A percentile compares a stretch with the other conserved stretches of the same genome.
phyloP scores from a whole-genome alignment of 2,888 invertebrate genomes.

The Pristionchus mayeri region DNA sequence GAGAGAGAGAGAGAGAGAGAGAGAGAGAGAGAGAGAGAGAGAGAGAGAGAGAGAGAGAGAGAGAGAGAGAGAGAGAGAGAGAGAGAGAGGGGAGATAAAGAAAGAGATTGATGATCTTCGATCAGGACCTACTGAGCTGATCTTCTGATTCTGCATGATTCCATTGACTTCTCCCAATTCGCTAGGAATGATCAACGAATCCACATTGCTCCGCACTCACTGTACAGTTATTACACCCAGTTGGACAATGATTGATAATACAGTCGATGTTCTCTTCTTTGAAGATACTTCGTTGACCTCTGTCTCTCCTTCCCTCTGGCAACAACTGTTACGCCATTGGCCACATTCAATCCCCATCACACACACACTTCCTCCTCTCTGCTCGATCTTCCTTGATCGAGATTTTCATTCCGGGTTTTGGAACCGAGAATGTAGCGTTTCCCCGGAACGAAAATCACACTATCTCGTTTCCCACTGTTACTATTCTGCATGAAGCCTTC shows the following conservation, averaged over 20 bases:
- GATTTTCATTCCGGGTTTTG: not conserved
- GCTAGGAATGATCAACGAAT: not conserved
- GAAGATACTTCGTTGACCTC: not conserved
- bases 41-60: not conserved
- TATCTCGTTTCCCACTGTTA: not conserved
- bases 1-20: not conserved
- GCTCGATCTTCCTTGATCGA: not conserved
- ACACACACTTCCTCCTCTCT: conserved; percentile 20
- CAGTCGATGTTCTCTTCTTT: not conserved
- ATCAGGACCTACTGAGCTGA: no score
- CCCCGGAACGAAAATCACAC: not conserved
- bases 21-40: not conserved
- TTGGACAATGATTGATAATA: not conserved
- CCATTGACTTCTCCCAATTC: not conserved
- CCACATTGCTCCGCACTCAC: not conserved
- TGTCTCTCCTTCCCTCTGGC: not conserved
- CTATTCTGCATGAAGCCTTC: not conserved
- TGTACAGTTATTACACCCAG: not conserved
- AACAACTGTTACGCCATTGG: conserved; percentile 17
- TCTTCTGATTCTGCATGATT: no score
- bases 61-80: not conserved
- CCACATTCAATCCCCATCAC: no score
- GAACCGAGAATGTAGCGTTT: not conserved
- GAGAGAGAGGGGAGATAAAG: not conserved
- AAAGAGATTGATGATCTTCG: not conserved